Evolutionary conservation across 2,113 vertebrate species (phyloP).

Genomic region (Formicarius rufipectus): DNA sequence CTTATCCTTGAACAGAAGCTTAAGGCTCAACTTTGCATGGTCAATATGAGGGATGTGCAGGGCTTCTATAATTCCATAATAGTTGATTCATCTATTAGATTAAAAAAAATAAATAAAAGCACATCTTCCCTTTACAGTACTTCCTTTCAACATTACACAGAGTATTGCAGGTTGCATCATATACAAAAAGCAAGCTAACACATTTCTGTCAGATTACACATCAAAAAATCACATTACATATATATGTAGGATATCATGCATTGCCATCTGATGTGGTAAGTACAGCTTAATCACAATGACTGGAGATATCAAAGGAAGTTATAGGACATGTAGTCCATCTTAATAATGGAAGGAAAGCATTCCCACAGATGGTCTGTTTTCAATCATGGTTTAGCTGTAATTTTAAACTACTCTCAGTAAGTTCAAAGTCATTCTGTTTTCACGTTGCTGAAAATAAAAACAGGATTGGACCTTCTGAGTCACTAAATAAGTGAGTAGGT

Average conservation of each 20-base stretch:
- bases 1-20: not conserved
- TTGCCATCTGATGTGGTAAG: not conserved
- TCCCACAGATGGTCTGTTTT: not conserved
- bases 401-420: not conserved
- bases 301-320: not conserved
- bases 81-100: not conserved
- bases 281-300: not conserved
- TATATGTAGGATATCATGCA: not conserved
- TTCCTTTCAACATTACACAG: not conserved
- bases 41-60: not conserved
- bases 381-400: not conserved
- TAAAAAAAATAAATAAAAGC: not conserved
- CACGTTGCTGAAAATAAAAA: not conserved
- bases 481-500: not conserved
- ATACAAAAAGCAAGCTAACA: not conserved
- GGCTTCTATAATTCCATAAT: not conserved
- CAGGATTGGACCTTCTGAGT: not conserved
- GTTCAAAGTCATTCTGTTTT: not conserved
- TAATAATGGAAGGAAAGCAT: not conserved
- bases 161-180: not conserved
- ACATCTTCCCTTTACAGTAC: not conserved
- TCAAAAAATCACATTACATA: not conserved
- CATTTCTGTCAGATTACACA: not conserved
- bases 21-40: not conserved
- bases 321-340: not conserved